Evolutionary conservation across 2,113 vertebrate species (phyloP).

Genomic region (Gadus macrocephalus): DNA sequence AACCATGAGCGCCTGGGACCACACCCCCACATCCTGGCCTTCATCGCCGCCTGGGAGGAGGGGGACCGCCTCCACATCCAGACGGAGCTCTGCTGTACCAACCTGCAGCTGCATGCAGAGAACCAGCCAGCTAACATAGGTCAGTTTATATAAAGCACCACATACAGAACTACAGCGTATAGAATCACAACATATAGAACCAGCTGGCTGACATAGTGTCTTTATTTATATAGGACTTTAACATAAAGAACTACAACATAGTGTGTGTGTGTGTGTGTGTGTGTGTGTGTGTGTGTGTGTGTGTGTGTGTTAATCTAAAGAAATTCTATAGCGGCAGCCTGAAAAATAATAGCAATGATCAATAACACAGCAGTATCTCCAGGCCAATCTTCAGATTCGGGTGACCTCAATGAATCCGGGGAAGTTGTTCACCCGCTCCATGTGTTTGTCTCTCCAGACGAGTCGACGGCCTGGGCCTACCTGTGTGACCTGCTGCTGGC

Average conservation of each 20-base stretch:
- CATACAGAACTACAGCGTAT: neutral
- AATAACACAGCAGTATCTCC: too few relatives aligned
- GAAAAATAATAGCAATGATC: neutral
- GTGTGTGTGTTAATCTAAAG: too few relatives aligned
- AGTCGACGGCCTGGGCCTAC: slow-evolving; percentile 77
- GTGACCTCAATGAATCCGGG: neutral
- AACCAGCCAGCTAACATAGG: slow-evolving; percentile 64
- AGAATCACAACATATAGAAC: too few relatives aligned
- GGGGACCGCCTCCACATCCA: slow-evolving; percentile 82
- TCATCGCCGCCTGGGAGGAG: slow-evolving; percentile 86
- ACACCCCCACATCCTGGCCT: slow-evolving; percentile 80
- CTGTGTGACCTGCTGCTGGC: slow-evolving; percentile 82
- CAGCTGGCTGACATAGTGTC: neutral
- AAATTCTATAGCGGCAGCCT: neutral
- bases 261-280: too few relatives aligned
- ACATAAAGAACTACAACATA: too few relatives aligned
- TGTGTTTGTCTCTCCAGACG: slow-evolving; percentile 51
- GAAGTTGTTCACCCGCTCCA: neutral
- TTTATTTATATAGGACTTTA: neutral
- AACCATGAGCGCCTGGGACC: slow-evolving; percentile 80
- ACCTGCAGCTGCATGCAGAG: slow-evolving; percentile 78
- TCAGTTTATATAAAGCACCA: neutral
- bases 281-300: neutral
- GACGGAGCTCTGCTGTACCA: slow-evolving; percentile 84
- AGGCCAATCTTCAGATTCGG: too few relatives aligned